Base-by-base conservation (phyloP, 2,888 invertebrate species). In the Encarsia formosa region DNA sequence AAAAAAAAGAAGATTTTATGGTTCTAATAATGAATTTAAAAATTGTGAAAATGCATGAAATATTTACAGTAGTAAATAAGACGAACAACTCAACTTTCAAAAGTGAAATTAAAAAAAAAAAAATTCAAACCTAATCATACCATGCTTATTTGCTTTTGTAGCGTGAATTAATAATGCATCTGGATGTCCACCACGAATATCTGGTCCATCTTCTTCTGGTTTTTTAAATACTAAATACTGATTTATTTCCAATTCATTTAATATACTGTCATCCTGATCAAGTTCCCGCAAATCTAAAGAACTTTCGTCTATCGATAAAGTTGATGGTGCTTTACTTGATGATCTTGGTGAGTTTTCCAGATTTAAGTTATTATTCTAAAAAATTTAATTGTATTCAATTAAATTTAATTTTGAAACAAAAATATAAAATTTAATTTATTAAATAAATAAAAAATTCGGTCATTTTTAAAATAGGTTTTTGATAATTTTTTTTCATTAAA, bases 111-210 rank as follows among this genome's bases (percentile, higher is more conserved):
- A n/a, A n/a, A n/a, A n/a, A n/a, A n/a, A n/a, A n/a, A n/a, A n/a
- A n/a, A n/a, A n/a, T n/a, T n/a, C n/a, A n/a, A n/a, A n/a, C n/a
- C n/a, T n/a, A n/a, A n/a, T n/a, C 73, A 72, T 76, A 82, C 87
- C 83, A 66, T 80, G 87, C 80, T 92, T 94, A 71, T 91, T 91
- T 57, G 92, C 91, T 76, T 92, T 92, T 50, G 96, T 95, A 40
- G 98, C 98, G 69, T 96, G 91, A 35, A 97, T 94, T 58, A 98
- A 87, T 47, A 99, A 83, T 1, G 95, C 96, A 74, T 98, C 95
- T 2, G 92, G 86, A 57, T 90, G 86, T 6, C 97, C 98, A 8
- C 98, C 98, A 53, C 93, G 84, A 34, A 95, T 86, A 63, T 93
- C 92, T 0, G 92, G 91, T 4, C 91, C 92, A 57, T 94, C 94